These are phyloP conservation scores for Corbicula japonica DNA, from an alignment of 2,888 invertebrate species.

Conservation along the genomic window DNA sequence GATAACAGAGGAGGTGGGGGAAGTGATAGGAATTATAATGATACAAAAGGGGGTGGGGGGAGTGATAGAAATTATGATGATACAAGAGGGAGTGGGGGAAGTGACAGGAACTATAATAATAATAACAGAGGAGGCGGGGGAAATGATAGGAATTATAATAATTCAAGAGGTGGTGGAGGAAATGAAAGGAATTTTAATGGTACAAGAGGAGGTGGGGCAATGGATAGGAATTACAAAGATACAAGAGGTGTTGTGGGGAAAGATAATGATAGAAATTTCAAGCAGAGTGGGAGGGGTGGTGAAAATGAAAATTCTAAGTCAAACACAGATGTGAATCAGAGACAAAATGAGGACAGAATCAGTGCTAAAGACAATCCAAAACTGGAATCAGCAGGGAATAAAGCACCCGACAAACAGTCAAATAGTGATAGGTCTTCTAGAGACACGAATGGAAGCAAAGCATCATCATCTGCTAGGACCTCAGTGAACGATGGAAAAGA, in stretches of 20 bases:
- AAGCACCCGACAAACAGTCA: conserved; percentile 13
- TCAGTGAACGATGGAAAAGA: conserved; percentile 27
- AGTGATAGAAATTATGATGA: conserved; percentile 2
- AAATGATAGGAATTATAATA: too few species aligned
- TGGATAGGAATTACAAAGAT: neutral
- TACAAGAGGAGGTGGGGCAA: conserved; percentile 32
- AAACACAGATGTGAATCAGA: conserved; percentile 28
- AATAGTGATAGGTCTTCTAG: conserved; percentile 8
- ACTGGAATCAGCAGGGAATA: conserved; percentile 12
- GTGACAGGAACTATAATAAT: conserved; percentile 31
- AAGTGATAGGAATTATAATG: conserved; percentile 19
- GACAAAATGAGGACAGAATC: conserved; percentile 10
- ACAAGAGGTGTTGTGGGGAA: conserved; percentile 20
- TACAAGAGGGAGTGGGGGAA: conserved; percentile 16
- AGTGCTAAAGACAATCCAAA: too few species aligned
- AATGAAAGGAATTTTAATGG: conserved; percentile 19
- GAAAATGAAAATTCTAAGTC: conserved; percentile 23
- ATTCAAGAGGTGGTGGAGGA: conserved; percentile 25
- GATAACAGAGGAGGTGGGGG: conserved; percentile 29
- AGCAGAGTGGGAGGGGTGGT: conserved; percentile 22
- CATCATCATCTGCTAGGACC: conserved; percentile 10
- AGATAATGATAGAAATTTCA: conserved; percentile 13
- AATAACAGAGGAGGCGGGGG: too few species aligned
- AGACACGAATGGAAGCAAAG: conserved; percentile 6
- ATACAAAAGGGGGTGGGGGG: conserved; percentile 31